Evolutionary conservation across 2,797 vertebrate species (phyloP).

Genomic region (Lepilemur ruficaudatus): DNA sequence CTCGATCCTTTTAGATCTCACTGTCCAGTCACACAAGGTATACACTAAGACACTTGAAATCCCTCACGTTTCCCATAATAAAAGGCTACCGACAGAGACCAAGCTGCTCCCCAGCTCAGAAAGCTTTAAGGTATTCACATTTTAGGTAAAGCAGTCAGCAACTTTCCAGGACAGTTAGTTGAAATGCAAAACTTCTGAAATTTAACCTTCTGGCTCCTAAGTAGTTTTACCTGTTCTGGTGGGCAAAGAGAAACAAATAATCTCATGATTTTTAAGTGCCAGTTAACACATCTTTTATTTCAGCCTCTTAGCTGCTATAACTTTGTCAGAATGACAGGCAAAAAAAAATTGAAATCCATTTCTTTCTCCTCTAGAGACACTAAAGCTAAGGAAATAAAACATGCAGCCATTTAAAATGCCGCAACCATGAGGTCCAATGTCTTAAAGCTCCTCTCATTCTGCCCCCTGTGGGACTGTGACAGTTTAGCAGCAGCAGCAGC

Average conservation of each 20-base stretch:
- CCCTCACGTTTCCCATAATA: background rate
- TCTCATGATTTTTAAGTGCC: background rate
- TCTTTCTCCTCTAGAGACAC: constrained; percentile 33
- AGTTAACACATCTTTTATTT: constrained; percentile 35
- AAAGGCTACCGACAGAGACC: background rate
- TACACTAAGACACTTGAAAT: background rate
- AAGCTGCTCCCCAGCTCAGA: background rate
- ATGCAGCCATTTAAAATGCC: background rate
- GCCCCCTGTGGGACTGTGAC: background rate
- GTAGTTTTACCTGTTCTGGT: background rate
- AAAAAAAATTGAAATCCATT: background rate
- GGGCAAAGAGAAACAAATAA: constrained; percentile 14
- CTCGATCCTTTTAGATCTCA: background rate
- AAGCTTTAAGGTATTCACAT: background rate
- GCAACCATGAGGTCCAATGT: background rate
- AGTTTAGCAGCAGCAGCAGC: background rate
- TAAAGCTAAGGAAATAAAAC: constrained; percentile 17
- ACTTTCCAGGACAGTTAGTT: background rate
- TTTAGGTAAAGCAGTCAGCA: constrained; percentile 3
- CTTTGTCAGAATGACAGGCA: background rate
- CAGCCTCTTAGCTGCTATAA: constrained; percentile 7
- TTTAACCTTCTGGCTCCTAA: background rate
- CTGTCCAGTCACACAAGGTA: background rate
- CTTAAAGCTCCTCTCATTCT: background rate
- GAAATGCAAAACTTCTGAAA: constrained; percentile 8